Evolutionary conservation across 2,113 vertebrate genomes (phyloP).

Genomic region (Chaetodon trifascialis): DNA sequence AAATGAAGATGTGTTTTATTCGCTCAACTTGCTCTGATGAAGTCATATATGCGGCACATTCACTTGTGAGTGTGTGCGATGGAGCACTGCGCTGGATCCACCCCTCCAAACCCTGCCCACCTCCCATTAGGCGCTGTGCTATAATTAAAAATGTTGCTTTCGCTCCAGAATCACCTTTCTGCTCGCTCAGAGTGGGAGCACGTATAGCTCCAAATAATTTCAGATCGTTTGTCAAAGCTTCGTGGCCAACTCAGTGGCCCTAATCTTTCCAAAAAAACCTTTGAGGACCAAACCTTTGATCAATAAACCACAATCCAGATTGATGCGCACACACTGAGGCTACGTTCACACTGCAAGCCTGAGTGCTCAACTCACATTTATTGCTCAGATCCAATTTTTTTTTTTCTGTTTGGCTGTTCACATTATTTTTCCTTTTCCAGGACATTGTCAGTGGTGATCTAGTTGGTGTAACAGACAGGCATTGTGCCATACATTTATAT

Average conservation of each 20-base stretch:
- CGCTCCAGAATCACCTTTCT: constrained; percentile 10
- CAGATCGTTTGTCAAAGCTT: constrained; percentile 20
- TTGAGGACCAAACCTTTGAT: constrained; percentile 39
- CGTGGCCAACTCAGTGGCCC: neutral
- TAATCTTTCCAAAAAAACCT: constrained; percentile 40
- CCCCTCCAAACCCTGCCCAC: constrained; percentile 5
- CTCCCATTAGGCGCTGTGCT: constrained; percentile 13
- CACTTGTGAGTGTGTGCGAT: neutral
- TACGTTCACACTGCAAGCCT: no score
- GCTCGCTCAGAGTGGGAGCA: constrained; percentile 12
- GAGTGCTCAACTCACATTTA: no score
- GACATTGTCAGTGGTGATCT: no score
- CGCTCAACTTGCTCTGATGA: constrained; percentile 25
- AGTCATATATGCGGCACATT: constrained; percentile 3
- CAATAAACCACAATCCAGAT: constrained; percentile 36
- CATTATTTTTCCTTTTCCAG: no score
- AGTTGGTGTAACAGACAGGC: no score
- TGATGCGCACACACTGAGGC: constrained; percentile 32
- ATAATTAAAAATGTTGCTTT: constrained; percentile 46
- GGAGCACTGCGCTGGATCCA: neutral
- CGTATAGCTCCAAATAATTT: constrained; percentile 23
- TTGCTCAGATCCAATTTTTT: neutral
- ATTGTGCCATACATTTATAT: no score
- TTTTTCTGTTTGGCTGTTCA: no score
- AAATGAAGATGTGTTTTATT: constrained; percentile 41